Evolutionary conservation across 2,797 vertebrate genomes (phyloP).

Genomic region (Sebastes kiyomatsui): DNA sequence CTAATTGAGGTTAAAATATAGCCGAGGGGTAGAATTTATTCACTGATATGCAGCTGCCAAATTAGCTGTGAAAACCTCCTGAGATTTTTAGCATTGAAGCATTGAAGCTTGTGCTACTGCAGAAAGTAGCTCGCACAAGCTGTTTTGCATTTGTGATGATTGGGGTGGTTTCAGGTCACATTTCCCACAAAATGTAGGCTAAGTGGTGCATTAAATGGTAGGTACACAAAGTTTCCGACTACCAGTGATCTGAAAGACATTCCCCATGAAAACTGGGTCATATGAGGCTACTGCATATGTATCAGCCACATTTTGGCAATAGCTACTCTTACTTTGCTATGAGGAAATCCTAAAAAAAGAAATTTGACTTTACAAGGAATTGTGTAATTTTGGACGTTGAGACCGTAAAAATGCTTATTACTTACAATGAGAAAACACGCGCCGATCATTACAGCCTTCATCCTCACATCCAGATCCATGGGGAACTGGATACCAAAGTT

Average conservation of each 20-base stretch:
- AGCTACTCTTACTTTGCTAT: constrained; percentile 1
- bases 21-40: background rate
- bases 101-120: background rate
- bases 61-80: background rate
- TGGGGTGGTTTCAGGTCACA: constrained; percentile 24
- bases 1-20: background rate
- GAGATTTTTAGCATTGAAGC: background rate
- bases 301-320: background rate
- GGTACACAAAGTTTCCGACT: constrained; percentile 10
- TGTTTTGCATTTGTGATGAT: constrained; percentile 39
- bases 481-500: constrained; percentile 98
- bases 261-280: constrained; percentile 29
- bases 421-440: constrained; percentile 98
- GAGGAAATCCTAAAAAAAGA: background rate
- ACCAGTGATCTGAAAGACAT: constrained; percentile 1
- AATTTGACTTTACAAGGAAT: background rate
- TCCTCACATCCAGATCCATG: constrained; percentile 91
- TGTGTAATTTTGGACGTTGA: background rate
- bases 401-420: constrained; percentile 31
- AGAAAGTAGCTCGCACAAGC: constrained; percentile 9
- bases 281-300: constrained; percentile 14
- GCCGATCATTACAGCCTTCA: constrained; percentile 96
- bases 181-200: constrained; percentile 36
- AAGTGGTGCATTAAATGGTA: constrained; percentile 39
- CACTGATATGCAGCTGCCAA: background rate